phyloP scores from a whole-genome alignment of 2,888 invertebrate genomes.

The Ectropis crepuscularia region DNA sequence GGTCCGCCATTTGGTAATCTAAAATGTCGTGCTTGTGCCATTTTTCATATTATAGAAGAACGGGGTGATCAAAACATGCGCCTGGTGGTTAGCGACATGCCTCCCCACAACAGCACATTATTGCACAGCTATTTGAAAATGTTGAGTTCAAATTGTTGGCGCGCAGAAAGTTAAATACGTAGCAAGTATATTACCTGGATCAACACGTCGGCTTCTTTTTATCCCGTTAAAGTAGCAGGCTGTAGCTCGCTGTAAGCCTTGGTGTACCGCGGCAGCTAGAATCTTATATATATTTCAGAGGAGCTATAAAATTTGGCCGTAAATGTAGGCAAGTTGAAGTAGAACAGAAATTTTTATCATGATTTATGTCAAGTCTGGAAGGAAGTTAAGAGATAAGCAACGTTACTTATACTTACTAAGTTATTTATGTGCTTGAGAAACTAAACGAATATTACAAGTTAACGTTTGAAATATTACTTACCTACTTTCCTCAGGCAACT shows the following conservation, averaged over 20 bases:
- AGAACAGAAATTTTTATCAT: constrained; percentile 31
- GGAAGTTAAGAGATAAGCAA: constrained; percentile 29
- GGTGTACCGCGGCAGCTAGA: neutral
- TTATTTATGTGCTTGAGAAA: constrained; percentile 14
- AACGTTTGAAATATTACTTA: neutral
- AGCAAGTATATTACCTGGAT: no score
- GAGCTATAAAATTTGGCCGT: neutral
- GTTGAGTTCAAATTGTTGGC: no score
- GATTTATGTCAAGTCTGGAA: constrained; percentile 29
- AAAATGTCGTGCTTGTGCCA: no score
- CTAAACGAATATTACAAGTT: constrained; percentile 1
- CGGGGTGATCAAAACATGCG: no score
- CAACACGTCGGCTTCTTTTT: no score
- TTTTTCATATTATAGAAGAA: no score
- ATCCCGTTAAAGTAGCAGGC: no score
- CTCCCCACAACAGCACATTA: no score
- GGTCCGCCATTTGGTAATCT: no score
- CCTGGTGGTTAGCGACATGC: no score
- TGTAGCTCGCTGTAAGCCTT: neutral
- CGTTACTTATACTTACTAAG: constrained; percentile 8
- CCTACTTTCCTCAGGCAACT: neutral
- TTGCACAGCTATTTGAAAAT: no score
- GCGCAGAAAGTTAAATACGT: no score
- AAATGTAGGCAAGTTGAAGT: neutral
- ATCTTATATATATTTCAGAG: neutral